phyloP scores from a whole-genome alignment of 2,113 vertebrate genomes.

The Festucalex cinctus region DNA sequence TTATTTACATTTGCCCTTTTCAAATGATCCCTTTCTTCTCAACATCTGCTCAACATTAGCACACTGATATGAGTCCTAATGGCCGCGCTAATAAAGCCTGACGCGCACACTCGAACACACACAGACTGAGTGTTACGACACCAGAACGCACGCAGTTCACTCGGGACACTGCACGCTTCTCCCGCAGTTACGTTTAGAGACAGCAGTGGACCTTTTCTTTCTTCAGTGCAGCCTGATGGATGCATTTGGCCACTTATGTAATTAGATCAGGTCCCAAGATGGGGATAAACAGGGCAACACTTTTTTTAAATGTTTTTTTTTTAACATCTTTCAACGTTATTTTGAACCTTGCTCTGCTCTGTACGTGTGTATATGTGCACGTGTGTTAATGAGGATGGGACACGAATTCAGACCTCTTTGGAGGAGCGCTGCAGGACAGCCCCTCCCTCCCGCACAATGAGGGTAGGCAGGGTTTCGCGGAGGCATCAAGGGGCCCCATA shows the following conservation, averaged over 20 bases:
- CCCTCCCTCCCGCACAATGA: constrained; percentile 36
- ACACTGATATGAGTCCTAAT: constrained; percentile 73
- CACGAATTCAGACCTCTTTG: constrained; percentile 33
- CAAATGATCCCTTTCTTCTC: constrained; percentile 76
- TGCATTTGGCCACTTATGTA: constrained; percentile 94
- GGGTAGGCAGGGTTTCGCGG: constrained; percentile 14
- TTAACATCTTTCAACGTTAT: constrained; percentile 75
- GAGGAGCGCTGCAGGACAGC: constrained; percentile 32
- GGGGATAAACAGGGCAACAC: constrained; percentile 84
- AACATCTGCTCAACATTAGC: constrained; percentile 78
- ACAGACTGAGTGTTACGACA: constrained; percentile 33
- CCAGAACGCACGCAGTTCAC: constrained; percentile 56
- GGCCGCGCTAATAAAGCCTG: constrained; percentile 55
- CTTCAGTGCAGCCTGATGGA: constrained; percentile 79
- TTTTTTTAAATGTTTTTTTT: constrained; percentile 63
- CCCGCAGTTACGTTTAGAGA: constrained; percentile 62
- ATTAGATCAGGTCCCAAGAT: constrained; percentile 96
- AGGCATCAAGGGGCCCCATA: constrained; percentile 9
- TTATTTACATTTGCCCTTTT: constrained; percentile 78
- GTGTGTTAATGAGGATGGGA: constrained; percentile 66
- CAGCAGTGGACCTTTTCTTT: constrained; percentile 48
- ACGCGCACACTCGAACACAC: constrained; percentile 32
- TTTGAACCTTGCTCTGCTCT: constrained; percentile 76
- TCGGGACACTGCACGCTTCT: constrained; percentile 60
- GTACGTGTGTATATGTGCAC: constrained; percentile 56